These are phyloP conservation scores for Pachliopta kotzebuea DNA, from an alignment of 2,888 invertebrate species.

Conservation along the genomic window DNA sequence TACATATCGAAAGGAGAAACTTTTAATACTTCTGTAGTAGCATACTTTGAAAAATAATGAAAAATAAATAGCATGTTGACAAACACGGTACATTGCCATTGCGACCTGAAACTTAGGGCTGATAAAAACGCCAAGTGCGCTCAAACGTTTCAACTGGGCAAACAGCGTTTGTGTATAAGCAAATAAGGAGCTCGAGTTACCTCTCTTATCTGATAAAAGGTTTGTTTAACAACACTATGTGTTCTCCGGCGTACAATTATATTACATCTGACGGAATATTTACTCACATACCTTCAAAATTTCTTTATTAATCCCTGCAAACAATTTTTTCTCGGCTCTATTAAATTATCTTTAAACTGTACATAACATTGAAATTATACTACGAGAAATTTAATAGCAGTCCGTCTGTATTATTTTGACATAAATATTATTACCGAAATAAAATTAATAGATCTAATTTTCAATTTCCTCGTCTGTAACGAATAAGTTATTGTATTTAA, in stretches of 20 bases:
- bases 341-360: too few relatives aligned
- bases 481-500: too few relatives aligned
- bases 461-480: too few relatives aligned
- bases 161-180: conserved; percentile 13
- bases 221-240: conserved; percentile 7
- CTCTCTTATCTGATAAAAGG: conserved; percentile 21
- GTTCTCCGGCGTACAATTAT: conserved; percentile 13
- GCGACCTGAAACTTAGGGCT: conserved; percentile 15
- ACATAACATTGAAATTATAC: too few relatives aligned
- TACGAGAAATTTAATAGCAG: too few relatives aligned
- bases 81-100: neutral
- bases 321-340: too few relatives aligned
- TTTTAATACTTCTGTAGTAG: neutral
- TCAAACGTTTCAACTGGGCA: conserved; percentile 19
- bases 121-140: conserved; percentile 7
- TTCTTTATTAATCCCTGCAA: neutral
- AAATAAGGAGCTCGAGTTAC: conserved; percentile 16
- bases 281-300: conserved; percentile 1
- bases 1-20: neutral
- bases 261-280: conserved; percentile 13
- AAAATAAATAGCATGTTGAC: neutral
- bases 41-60: neutral
- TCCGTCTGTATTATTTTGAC: too few relatives aligned
- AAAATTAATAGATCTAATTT: too few relatives aligned
- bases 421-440: too few relatives aligned